Conservation (phyloP, 2,113 vertebrate species). For the Condylura cristata region DNA sequence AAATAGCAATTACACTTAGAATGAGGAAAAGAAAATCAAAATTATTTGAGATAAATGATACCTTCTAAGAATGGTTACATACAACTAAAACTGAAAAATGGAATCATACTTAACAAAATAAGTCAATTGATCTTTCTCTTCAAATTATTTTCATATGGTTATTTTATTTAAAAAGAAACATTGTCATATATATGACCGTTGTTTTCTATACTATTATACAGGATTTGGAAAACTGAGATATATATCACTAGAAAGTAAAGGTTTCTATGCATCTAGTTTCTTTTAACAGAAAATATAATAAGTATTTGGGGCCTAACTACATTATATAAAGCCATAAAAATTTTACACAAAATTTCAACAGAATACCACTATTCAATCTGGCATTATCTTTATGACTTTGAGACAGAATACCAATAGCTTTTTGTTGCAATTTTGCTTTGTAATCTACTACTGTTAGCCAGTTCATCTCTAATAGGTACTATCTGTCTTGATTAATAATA, state of each 20-base stretch:
- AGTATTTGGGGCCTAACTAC: background rate
- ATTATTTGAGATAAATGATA: background rate
- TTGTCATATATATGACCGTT: background rate
- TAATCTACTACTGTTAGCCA: background rate
- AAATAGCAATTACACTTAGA: background rate
- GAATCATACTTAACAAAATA: background rate
- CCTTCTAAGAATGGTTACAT: background rate
- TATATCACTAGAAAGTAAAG: background rate
- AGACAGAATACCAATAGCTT: background rate
- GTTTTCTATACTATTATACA: background rate
- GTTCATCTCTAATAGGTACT: background rate
- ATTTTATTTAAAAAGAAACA: slow-evolving; percentile 7
- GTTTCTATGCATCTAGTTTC: slow-evolving; percentile 5
- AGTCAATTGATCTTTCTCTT: background rate
- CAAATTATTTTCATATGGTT: background rate
- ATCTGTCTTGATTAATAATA: background rate
- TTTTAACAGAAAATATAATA: slow-evolving; percentile 46
- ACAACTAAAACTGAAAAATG: background rate
- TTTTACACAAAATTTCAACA: background rate
- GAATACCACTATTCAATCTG: background rate
- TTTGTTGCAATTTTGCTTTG: background rate
- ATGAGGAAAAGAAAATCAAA: background rate
- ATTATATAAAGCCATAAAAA: background rate
- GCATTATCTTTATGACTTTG: background rate
- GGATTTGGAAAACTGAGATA: background rate